phyloP scores from a whole-genome alignment of 2,888 invertebrate species.

The Trissolcus brochymenae region DNA sequence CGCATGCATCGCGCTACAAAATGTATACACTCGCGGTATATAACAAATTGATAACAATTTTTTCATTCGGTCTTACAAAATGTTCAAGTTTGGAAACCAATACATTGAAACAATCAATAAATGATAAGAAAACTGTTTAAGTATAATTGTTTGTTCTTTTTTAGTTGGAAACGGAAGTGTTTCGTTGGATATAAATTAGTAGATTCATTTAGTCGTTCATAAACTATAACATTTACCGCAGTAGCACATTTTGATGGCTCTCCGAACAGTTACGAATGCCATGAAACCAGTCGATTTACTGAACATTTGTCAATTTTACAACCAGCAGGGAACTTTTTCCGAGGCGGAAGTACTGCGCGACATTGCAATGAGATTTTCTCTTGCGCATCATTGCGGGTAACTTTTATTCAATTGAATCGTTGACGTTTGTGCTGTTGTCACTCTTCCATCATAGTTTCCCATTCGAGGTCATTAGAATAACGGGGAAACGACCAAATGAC shows the following conservation, averaged over 20 bases:
- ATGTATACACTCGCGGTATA: conserved; percentile 10
- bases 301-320: conserved; percentile 25
- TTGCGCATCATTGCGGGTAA: conserved; percentile 12
- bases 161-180: no score
- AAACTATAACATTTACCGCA: conserved; percentile 28
- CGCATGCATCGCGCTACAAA: conserved; percentile 42
- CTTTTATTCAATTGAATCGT: conserved; percentile 62
- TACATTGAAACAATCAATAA: no score
- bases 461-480: conserved; percentile 70
- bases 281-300: conserved; percentile 18
- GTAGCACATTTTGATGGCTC: conserved; percentile 21
- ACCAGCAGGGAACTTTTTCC: conserved; percentile 16
- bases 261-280: conserved; percentile 30
- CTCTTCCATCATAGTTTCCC: conserved; percentile 55
- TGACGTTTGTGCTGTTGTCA: conserved; percentile 66
- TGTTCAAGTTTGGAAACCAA: no score
- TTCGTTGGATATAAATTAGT: no score
- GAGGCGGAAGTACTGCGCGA: conserved; percentile 26
- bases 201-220: conserved; percentile 14
- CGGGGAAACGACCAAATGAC: conserved; percentile 62
- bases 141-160: no score
- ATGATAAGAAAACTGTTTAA: no score
- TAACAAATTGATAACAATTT: conserved; percentile 28
- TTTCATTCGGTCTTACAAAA: not conserved
- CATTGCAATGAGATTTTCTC: conserved; percentile 14